Conservation (phyloP, 2,113 vertebrate species). For the Macheiramphus alcinus region DNA sequence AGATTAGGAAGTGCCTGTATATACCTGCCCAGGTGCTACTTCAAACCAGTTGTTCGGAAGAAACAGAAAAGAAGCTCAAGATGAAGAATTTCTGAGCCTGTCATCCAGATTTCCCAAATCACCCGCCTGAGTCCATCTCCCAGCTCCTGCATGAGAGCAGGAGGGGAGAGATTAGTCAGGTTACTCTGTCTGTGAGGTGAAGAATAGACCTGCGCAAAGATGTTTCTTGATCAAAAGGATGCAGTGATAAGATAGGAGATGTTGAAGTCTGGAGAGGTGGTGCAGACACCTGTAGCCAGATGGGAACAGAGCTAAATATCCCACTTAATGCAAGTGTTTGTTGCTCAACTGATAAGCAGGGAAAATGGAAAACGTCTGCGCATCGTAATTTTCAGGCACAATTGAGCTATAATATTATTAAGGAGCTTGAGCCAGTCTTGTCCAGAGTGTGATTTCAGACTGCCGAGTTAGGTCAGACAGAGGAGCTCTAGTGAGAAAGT, state of each 20-base stretch:
- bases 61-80: not conserved
- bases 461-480: not conserved
- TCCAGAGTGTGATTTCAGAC: not conserved
- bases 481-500: not conserved
- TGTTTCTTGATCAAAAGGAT: conserved; percentile 56
- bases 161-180: not conserved
- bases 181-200: conserved; percentile 15
- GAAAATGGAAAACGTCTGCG: conserved; percentile 1
- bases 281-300: conserved; percentile 12
- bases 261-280: not conserved
- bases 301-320: not conserved
- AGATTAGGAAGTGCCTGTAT: not conserved
- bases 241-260: conserved; percentile 23
- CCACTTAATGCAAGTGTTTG: conserved; percentile 12
- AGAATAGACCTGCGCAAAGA: conserved; percentile 29
- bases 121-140: not conserved
- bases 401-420: not conserved
- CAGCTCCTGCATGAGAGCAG: not conserved
- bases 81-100: not conserved
- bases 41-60: not conserved
- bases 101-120: not conserved
- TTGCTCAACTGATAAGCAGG: not conserved
- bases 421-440: not conserved
- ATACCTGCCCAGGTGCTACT: conserved; percentile 29
- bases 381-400: not conserved